Evolutionary conservation across 2,113 vertebrate genomes (phyloP).

Genomic region (Limnothrissa miodon): DNA sequence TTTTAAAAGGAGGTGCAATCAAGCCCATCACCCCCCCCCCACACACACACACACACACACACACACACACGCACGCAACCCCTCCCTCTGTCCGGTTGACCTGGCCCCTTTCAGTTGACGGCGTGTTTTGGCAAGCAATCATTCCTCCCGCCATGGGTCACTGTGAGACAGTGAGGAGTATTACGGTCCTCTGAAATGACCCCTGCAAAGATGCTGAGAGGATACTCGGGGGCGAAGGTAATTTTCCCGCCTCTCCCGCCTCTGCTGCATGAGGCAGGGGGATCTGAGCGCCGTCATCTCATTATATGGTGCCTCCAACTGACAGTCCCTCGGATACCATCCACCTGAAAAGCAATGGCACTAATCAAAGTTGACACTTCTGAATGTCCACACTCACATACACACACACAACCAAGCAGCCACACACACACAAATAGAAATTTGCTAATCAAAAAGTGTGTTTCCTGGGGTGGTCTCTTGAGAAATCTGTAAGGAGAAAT

Average conservation of each 20-base stretch:
- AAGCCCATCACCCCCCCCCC: conserved; percentile 1
- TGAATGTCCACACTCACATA: conserved; percentile 90
- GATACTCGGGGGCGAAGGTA: conserved; percentile 63
- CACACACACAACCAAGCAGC: conserved; percentile 50
- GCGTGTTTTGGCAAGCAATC: conserved; percentile 16
- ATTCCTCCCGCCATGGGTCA: conserved; percentile 6
- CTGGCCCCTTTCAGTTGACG: conserved; percentile 16
- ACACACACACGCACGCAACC: neutral
- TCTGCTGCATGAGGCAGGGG: conserved; percentile 67
- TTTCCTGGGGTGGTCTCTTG: conserved; percentile 92
- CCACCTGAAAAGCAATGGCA: conserved; percentile 88
- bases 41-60: neutral
- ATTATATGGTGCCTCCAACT: conserved; percentile 83
- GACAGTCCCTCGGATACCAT: conserved; percentile 89
- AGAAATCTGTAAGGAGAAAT: conserved; percentile 93
- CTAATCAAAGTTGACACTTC: conserved; percentile 93
- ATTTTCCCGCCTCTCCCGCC: conserved; percentile 82
- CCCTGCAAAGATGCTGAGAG: conserved; percentile 8
- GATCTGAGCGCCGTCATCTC: conserved; percentile 84
- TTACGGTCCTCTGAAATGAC: conserved; percentile 8
- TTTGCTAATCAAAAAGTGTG: conserved; percentile 97
- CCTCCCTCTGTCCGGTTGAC: conserved; percentile 18
- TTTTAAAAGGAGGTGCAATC: neutral
- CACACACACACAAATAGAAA: conserved; percentile 69
- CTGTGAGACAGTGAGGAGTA: conserved; percentile 3